A percentile compares a stretch with the other conserved stretches of the same genome.
These are phyloP conservation scores for Aspidiotus rigidus DNA, from an alignment of 2,888 invertebrate genomes.

Conservation along the genomic window DNA sequence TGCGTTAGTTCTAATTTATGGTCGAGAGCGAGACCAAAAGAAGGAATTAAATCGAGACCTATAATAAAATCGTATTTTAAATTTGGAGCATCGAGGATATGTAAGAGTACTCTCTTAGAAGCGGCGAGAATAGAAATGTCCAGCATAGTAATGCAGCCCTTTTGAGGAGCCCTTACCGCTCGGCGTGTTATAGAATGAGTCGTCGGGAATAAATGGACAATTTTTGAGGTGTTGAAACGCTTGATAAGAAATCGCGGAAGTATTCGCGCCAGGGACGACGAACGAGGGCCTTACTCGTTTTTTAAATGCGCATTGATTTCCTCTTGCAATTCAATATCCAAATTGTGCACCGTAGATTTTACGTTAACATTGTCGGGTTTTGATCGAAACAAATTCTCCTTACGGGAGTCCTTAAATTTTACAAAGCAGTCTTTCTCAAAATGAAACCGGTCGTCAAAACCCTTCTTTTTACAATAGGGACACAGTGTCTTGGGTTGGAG, in stretches of 20 bases:
- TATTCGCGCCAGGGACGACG: neutral
- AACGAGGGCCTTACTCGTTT: conserved; percentile 5
- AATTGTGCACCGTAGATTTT: neutral
- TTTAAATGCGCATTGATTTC: neutral
- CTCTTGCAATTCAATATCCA: neutral
- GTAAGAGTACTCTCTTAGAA: neutral
- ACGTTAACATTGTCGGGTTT: neutral
- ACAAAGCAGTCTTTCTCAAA: neutral
- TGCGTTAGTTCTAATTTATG: conserved; percentile 2
- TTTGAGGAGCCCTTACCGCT: neutral
- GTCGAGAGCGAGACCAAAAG: neutral
- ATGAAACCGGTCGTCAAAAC: neutral
- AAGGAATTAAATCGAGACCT: neutral
- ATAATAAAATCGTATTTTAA: conserved; percentile 9
- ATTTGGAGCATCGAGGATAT: neutral
- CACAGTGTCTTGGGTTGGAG: neutral
- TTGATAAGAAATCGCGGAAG: neutral
- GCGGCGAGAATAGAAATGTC: neutral
- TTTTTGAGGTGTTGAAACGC: neutral
- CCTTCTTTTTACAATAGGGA: conserved; percentile 1
- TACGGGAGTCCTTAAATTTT: neutral
- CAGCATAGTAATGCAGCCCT: conserved; percentile 7
- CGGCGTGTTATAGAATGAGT: neutral
- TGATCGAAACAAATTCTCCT: neutral
- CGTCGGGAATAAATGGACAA: neutral